Evolutionary conservation across 1,140 invertebrate genomes (phyloP), one percentile per base, ranked within the genome.

Genomic region (Calephelis nemesis): DNA sequence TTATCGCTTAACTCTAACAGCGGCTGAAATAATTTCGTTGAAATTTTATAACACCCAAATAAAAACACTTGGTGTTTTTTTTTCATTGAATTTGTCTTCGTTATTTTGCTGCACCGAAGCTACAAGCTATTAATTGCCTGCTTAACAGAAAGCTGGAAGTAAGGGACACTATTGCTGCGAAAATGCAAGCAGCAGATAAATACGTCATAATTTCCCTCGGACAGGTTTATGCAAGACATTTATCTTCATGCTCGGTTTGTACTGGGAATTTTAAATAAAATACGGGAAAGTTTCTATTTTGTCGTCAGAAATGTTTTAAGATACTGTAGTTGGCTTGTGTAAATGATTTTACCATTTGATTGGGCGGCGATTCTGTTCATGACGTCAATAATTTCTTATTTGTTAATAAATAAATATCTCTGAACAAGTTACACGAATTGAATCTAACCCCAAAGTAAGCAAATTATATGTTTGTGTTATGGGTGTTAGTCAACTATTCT

Each of bases 141-240:
- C 54, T 58, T 30, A 9, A 4, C 15, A 6, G 10, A 15, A 30
- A 58, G 54, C 54, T 58, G 19, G 54, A 30, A 58, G 30, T 58
- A 58, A 39, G 19, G 30, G 54, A 58, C 15, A 30, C 15, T 39
- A 58, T 58, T 58, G 19, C 19, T 10, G 54, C 19, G 19, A 19
- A 58, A 58, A 58, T 58, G 54, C 54, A 58, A 58, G 15, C 19
- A 58, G 54, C 54, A 58, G 54, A 54, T 54, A 54, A 54, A 54
- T 54, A 54, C 19, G 52, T 54, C 52, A 54, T 54, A 54, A 54
- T 54, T 54, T 54, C 52, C 19, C 13, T 8, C 15, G 52, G 19
- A 10, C 52, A 19, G 52, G 7, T 30, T 54, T 54, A 54, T 54
- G 52, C 52, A 54, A 54, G 52, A 54, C 52, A 13, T 54, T 54